Evolutionary conservation across 2,888 invertebrate genomes (phyloP), one percentile per base, ranked within the genome.

Genomic region (Leucophenga montana): DNA sequence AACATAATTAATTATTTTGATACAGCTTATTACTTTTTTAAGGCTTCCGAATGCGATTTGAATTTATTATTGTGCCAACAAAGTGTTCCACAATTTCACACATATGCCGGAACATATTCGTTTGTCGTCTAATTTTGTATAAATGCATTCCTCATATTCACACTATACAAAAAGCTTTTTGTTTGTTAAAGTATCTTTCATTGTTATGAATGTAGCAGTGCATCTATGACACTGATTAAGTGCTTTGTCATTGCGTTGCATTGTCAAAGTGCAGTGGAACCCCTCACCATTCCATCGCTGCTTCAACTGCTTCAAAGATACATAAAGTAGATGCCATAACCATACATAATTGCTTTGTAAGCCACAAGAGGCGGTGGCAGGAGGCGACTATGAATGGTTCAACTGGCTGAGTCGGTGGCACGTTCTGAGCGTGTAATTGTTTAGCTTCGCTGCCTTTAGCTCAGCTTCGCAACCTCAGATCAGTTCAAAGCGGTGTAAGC

Each of bases 391-490:
- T 39, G 39, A 11, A 39, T 39, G 11, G 39, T 39, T 39, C 11
- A 11, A 11, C 11, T 39, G 1, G 39, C 39, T 39, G 39, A 39
- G 11, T 50, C 62, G 48, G 48, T 64, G 62, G 62, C 62, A 64
- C 62, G 62, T 64, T 64, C 62, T 64, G 46, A 48, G 14, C 20
- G 46, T 18, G 62, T 48, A 64, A 64, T 64, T 64, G 62, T 62
- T 57, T 57, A 16, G 57, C 57, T 27, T 27, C 27, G 27, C 27
- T 27, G 27, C 27, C 5, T 39, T 39, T 8, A 33, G 59, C 59
- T 13, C 50, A 14, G 50, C 50, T n/a, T 50, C 50, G 18, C 50
- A 16, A 6, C 39, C 9, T 33, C 33, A 33, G 8, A 3, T 33
- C 33, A 33, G 3, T 33, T 39, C 39, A 39, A 11, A 8, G 39